Evolutionary conservation across 2,888 invertebrate species (phyloP), one percentile per base, ranked within the genome.

Genomic region (Brachycybe producta): DNA sequence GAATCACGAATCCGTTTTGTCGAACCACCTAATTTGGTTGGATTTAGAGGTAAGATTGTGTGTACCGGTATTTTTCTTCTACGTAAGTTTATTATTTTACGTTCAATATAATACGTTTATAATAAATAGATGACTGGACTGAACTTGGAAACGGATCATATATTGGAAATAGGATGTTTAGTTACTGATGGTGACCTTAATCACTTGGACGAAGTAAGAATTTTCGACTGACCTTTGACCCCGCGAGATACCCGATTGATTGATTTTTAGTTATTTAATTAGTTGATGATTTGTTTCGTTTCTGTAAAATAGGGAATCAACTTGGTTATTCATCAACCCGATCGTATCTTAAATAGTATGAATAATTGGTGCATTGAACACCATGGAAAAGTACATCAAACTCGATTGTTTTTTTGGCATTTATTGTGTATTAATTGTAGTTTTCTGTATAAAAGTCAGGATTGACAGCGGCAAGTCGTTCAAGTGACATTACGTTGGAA

Each of bases 101-200:
- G n/a, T n/a, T n/a, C n/a, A n/a, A n/a, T n/a, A n/a, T n/a, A n/a
- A n/a, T n/a, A n/a, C n/a, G n/a, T n/a, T n/a, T n/a, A n/a, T n/a
- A n/a, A n/a, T 38, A 61, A 69, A 50, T 61, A 81, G 80, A 87
- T 97, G 90, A 87, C 91, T 7, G 95, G 95, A 0, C 68, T 95
- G 15, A 76, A 92, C 63, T 64, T 82, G 42, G 72, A 80, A 0
- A 77, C 69, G 46, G 82, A 88, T 61, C 75, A 79, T 55, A 84
- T 97, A 48, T 66, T 97, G 61, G 95, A 97, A 73, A 76, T 92
- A 49, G 85, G 90, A 0, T 86, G 88, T 64, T 63, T 95, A 27
- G 74, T 97, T 49, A 95, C 95, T 0, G 87, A 94, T 64, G 70
- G 73, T 11, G 64, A 87, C 47, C 69, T 92, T 15, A 80, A 85